Evolutionary conservation across 2,113 vertebrate species (phyloP), one percentile per base, ranked within the genome.

Genomic region (Marcusenius ussheri): DNA sequence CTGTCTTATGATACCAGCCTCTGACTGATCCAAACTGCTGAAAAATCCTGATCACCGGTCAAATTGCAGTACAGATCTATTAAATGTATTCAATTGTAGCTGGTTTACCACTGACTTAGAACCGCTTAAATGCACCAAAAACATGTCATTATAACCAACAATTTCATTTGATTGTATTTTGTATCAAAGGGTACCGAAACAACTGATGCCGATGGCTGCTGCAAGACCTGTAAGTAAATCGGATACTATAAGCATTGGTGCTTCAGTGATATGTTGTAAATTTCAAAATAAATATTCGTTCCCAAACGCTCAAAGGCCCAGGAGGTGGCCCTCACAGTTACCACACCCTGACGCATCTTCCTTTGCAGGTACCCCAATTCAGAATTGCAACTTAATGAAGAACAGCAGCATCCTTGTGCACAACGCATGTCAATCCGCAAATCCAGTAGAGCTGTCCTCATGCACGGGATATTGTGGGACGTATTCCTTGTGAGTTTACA

Each of bases 391-490:
- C n/a, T 90, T 94, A 45, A 45, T 90, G 9, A 93, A 80, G 49
- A 92, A 94, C 9, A 35, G 88, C 83, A 95, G 89, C 0, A n/a
- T 95, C 83, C 93, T 99, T 24, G 88, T 24, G 3, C 83, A 95
- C 0, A 90, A 88, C 15, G 93, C 88, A 89, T 99, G 98, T 3
- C 89, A 66, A 24, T 97, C 96, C 31, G 0, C 88, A 3, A 42
- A 90, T 6, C 13, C 91, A 0, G 92, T 98, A 84, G 95, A 95
- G 53, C 0, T 98, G 84, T 91, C 96, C 0, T 97, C 94, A 46
- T 99, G 98, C 13, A 90, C 92, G 6, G 98, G 98, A 62, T 85
- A 70, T 35, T 99, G 98, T 91, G 94, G 91, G 0, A 96, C 96
- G 45, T 94, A 85, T 7, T 97, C 98, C 80, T 91, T 91, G 98